Evolutionary conservation across 2,888 invertebrate species (phyloP).

Genomic region (Lithophane leautieri): DNA sequence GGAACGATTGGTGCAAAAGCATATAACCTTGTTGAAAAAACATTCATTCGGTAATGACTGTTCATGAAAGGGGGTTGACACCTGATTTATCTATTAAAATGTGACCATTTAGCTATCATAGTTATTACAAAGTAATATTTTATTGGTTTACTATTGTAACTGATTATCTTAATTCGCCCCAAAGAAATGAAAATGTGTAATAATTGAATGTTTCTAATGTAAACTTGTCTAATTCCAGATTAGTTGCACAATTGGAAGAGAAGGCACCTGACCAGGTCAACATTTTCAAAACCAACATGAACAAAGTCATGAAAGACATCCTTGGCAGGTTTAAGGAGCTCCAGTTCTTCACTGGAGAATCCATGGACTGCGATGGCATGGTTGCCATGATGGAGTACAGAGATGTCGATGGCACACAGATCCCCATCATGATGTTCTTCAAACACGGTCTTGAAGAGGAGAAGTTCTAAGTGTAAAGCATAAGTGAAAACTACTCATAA

Average conservation of each 20-base stretch:
- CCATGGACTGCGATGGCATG: constrained; percentile 98
- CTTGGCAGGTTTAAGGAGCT: constrained; percentile 97
- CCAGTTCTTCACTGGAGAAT: constrained; percentile 97
- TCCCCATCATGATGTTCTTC: constrained; percentile 98
- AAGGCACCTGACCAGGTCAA: constrained; percentile 96
- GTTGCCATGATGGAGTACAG: constrained; percentile 98
- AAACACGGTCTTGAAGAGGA: constrained; percentile 98
- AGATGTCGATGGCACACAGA: constrained; percentile 95
- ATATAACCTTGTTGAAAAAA: constrained; percentile 86
- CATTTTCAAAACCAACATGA: constrained; percentile 97
- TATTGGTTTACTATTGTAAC: not conserved
- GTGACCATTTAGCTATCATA: not conserved
- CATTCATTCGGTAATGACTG: constrained; percentile 85
- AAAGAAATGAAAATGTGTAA: not conserved
- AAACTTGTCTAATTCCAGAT: constrained; percentile 89
- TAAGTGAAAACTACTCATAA: constrained; percentile 81
- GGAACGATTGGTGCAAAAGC: constrained; percentile 85
- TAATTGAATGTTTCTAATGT: constrained; percentile 7
- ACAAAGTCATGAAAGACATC: constrained; percentile 98
- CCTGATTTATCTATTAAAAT: not conserved
- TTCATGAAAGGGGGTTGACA: constrained; percentile 87
- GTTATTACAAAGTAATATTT: not conserved
- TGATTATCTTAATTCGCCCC: not conserved
- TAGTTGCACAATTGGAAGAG: constrained; percentile 95
- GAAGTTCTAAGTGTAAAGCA: constrained; percentile 93